Conservation (phyloP, 2,888 invertebrate genomes). For the Agrochola macilenta region DNA sequence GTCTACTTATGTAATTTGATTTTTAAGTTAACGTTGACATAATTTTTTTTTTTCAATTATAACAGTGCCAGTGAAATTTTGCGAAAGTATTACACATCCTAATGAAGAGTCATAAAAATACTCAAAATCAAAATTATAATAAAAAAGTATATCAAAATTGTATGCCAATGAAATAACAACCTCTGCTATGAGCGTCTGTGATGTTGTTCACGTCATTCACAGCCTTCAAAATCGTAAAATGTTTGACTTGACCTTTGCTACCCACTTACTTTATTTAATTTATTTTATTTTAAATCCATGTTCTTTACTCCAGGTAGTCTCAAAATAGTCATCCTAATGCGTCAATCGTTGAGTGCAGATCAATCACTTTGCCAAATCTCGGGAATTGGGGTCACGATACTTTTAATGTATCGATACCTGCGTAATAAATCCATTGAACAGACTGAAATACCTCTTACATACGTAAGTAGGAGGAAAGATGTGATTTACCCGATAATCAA, state of each 20-base stretch:
- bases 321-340: conserved; percentile 43
- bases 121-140: too few relatives aligned
- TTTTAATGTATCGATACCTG: conserved; percentile 47
- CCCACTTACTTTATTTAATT: conserved; percentile 1
- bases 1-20: not conserved
- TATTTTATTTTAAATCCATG: conserved; percentile 24
- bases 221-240: conserved; percentile 1
- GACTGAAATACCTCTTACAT: conserved; percentile 16
- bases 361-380: conserved; percentile 56
- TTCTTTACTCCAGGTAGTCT: conserved; percentile 23
- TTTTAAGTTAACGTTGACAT: not conserved
- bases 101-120: too few relatives aligned
- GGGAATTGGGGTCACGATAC: conserved; percentile 43
- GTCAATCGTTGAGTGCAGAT: conserved; percentile 59
- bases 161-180: not conserved
- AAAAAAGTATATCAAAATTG: not conserved
- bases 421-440: conserved; percentile 29
- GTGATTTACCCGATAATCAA: not conserved
- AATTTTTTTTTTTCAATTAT: not conserved
- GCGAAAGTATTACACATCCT: not conserved
- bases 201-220: not conserved
- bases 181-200: not conserved
- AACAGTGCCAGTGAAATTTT: too few relatives aligned
- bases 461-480: not conserved
- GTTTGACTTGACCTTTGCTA: not conserved